Evolutionary conservation across 2,888 invertebrate species (phyloP).

Genomic region (Crocallis elinguaria): DNA sequence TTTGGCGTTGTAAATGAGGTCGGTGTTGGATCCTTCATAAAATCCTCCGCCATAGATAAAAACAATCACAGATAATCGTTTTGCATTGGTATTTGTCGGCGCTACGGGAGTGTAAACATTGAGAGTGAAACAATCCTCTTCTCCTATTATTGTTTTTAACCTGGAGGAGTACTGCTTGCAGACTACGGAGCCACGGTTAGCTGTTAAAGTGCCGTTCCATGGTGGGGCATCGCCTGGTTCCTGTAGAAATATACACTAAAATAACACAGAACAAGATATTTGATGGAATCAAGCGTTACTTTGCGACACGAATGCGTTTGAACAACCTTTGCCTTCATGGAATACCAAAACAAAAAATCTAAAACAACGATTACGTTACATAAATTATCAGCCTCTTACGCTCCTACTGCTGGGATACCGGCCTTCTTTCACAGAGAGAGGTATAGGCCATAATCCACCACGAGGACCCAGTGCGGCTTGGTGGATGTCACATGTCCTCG

Average conservation of each 20-base stretch:
- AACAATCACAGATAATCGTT: constrained; percentile 52
- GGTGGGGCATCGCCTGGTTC: constrained; percentile 43
- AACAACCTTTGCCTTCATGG: too few species aligned
- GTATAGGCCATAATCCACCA: too few species aligned
- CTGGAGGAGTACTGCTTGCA: constrained; percentile 42
- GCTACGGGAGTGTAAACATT: constrained; percentile 59
- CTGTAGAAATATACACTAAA: constrained; percentile 26
- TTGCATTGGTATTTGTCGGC: constrained; percentile 42
- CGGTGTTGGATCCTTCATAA: constrained; percentile 48
- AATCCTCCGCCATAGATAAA: constrained; percentile 59
- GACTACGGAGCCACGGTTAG: constrained; percentile 34
- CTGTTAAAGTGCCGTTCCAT: constrained; percentile 43
- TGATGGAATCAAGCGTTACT: too few species aligned
- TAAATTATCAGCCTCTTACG: too few species aligned
- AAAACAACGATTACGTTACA: too few species aligned
- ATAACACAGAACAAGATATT: not conserved
- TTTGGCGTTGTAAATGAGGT: constrained; percentile 50
- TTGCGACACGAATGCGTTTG: not conserved
- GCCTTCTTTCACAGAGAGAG: too few species aligned
- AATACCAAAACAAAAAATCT: too few species aligned
- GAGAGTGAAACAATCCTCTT: constrained; percentile 56
- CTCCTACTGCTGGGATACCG: too few species aligned
- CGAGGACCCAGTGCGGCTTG: too few species aligned
- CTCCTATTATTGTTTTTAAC: constrained; percentile 35
- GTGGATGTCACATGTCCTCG: too few species aligned